Evolutionary conservation across 1,140 invertebrate genomes (phyloP).

Genomic region (Pinna nobilis): DNA sequence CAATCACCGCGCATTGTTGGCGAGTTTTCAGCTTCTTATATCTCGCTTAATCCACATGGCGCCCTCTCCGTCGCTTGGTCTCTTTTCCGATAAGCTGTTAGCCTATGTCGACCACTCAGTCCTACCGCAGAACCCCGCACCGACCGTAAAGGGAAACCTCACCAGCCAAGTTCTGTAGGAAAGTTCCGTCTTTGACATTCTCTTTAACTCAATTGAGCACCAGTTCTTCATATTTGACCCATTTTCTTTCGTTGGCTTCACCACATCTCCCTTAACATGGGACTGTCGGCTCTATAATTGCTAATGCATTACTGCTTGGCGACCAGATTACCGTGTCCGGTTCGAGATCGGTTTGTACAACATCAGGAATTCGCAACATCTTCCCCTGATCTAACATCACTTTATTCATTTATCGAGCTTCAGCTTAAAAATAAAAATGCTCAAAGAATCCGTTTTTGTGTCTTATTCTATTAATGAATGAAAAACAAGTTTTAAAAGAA

Average conservation of each 20-base stretch:
- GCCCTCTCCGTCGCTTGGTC: conserved; percentile 14
- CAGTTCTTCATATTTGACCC: neutral
- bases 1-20: conserved; percentile 19
- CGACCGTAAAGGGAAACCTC: conserved; percentile 18
- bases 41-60: too few species aligned
- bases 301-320: neutral
- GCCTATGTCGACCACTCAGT: neutral
- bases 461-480: too few species aligned
- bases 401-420: too few species aligned
- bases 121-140: conserved; percentile 10
- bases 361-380: too few species aligned
- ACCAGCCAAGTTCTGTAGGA: conserved; percentile 11
- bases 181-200: too few species aligned
- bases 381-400: too few species aligned
- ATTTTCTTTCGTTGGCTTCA: conserved; percentile 6
- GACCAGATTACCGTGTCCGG: neutral
- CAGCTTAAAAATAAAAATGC: too few species aligned
- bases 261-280: conserved; percentile 17
- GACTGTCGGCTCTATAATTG: conserved; percentile 15
- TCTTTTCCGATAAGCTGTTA: neutral
- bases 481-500: too few species aligned
- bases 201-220: neutral
- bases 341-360: neutral
- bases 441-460: too few species aligned
- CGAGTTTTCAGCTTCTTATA: conserved; percentile 10